Base-by-base conservation (phyloP, 1,140 invertebrate species). In the Theocolax elegans region DNA sequence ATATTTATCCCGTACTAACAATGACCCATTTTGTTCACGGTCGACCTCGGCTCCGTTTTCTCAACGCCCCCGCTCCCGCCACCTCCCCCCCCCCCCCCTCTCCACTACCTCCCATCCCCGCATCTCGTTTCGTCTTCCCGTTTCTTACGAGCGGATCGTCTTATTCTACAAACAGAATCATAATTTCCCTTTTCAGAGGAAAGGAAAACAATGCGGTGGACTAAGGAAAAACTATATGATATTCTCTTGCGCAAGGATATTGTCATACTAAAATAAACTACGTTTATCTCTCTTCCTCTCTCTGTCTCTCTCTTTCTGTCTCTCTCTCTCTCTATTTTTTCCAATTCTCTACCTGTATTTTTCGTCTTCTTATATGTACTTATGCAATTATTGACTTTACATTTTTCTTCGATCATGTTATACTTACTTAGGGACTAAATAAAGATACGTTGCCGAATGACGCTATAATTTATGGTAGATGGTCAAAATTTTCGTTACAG, bases 1-100 rank as follows among this genome's bases (percentile, higher is more conserved):
- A 72, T 63, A 58, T 68, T 72, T 58, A 72, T 67, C 64, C 58
- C 53, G 48, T 63, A 49, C 35, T 48, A 62, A 72, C 64, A 72
- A 72, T 67, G 62, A 64, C 51, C 60, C 53, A 68, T 60, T 68
- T 60, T 38, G 31, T 44, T 64, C 46, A 42, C 23, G 67, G 67
- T 62, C 49, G 59, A 19, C 67, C 59, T 69, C 59, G 59, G 58
- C 15, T 56, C 19, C 42, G 40, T 51, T 49, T 42, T 60, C 56
- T 51, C 9, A 8, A 15, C 42, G 19, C 8, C 23, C 17, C 25
- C 35, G 7, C 44, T 7, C 8, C 15, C 29, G 10, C 9, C 7
- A 6, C 48, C 4, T 51, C 21, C 38, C 21, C 15, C 17, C 40
- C 21, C 15, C 9, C 31, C 10, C 42, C 13, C 21, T 17, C n/a